Conservation (phyloP, 2,113 vertebrate species). For the Sceloporus undulatus region DNA sequence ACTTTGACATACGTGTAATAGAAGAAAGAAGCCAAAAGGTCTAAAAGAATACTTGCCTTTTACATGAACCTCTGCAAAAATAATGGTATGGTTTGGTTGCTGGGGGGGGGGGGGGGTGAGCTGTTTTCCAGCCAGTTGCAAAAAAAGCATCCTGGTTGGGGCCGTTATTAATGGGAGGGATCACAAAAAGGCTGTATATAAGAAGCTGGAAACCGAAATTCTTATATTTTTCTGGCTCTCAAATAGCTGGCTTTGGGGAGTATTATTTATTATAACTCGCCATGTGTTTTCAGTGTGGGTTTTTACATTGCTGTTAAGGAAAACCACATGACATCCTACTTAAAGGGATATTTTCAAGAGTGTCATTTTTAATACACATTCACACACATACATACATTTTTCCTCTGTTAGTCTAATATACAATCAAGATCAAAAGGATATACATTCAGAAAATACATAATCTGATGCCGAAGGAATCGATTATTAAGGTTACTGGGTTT, state of each 20-base stretch:
- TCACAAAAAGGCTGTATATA: neutral
- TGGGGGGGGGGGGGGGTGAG: conserved; percentile 3
- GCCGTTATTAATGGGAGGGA: conserved; percentile 30
- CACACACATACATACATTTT: too few species aligned
- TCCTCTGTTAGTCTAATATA: too few species aligned
- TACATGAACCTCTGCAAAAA: conserved; percentile 55
- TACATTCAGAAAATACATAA: too few species aligned
- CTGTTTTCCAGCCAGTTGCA: conserved; percentile 34
- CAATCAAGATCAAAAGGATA: too few species aligned
- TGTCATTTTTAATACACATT: neutral
- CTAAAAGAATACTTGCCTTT: conserved; percentile 38
- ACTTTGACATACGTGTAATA: neutral
- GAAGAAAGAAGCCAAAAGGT: conserved; percentile 42
- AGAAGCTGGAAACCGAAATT: too few species aligned
- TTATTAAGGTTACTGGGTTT: too few species aligned
- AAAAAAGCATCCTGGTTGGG: conserved; percentile 52
- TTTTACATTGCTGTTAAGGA: neutral
- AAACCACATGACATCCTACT: neutral
- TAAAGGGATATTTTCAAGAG: neutral
- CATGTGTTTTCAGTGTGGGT: neutral
- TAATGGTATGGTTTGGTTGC: conserved; percentile 50
- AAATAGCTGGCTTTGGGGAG: neutral
- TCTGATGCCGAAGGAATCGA: too few species aligned
- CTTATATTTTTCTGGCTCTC: neutral
- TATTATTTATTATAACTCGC: neutral